These are phyloP conservation scores for Hybognathus amarus DNA, from an alignment of 2,797 vertebrate species.

Conservation along the genomic window DNA sequence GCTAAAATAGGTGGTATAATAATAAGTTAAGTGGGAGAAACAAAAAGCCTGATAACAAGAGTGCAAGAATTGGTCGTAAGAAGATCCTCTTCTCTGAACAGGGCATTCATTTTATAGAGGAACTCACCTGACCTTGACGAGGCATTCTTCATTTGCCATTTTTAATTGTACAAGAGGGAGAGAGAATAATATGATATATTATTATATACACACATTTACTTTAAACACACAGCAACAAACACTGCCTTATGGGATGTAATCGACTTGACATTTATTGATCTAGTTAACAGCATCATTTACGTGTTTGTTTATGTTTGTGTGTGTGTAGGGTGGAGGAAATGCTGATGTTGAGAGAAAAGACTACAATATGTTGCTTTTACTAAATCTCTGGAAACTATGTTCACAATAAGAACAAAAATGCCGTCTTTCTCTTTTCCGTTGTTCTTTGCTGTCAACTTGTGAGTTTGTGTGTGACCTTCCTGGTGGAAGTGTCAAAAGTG, in stretches of 20 bases:
- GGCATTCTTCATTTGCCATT: constrained; percentile 22
- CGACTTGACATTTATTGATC: neutral
- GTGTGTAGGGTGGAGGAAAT: neutral
- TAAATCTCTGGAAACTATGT: neutral
- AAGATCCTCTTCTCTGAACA: neutral
- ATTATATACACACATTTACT: constrained; percentile 8
- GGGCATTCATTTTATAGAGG: neutral
- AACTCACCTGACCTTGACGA: constrained; percentile 19
- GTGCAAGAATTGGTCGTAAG: neutral
- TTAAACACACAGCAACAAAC: neutral
- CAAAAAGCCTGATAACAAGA: neutral
- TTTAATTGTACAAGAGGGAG: constrained; percentile 26
- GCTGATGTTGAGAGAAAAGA: neutral
- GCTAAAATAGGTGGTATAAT: neutral
- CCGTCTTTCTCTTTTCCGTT: neutral
- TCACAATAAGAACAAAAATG: neutral
- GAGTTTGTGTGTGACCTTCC: constrained; percentile 57
- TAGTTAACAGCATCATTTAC: no score
- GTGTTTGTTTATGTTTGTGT: neutral
- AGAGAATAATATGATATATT: constrained; percentile 13
- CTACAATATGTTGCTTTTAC: neutral
- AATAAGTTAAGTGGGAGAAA: neutral
- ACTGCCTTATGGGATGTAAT: neutral
- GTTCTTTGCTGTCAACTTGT: constrained; percentile 17
- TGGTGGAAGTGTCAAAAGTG: constrained; percentile 60